Conservation (phyloP, 2,797 vertebrate genomes). For the Platalea minor region DNA sequence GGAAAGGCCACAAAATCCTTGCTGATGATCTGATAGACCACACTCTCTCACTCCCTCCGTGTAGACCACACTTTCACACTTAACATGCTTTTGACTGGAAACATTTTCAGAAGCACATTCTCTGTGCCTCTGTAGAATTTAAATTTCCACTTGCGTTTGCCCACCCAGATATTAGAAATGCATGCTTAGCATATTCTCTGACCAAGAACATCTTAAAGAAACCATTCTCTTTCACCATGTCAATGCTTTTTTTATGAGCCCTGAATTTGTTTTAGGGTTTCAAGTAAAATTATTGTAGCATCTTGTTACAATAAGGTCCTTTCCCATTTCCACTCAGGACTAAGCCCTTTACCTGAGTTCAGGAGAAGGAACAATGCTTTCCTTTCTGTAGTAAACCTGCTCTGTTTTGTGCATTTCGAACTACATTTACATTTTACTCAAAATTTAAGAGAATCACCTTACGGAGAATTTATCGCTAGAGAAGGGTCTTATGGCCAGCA, state of each 20-base stretch:
- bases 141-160: conserved; percentile 66
- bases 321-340: conserved; percentile 33
- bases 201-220: conserved; percentile 66
- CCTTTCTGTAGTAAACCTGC: conserved; percentile 24
- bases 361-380: conserved; percentile 30
- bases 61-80: conserved; percentile 67
- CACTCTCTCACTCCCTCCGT: conserved; percentile 29
- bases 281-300: conserved; percentile 54
- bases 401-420: background rate
- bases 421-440: background rate
- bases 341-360: conserved; percentile 20
- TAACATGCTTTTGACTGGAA: conserved; percentile 60
- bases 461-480: background rate
- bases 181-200: conserved; percentile 60
- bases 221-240: conserved; percentile 57
- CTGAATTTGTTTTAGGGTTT: conserved; percentile 65
- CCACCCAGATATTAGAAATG: conserved; percentile 63
- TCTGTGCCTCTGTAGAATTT: conserved; percentile 66
- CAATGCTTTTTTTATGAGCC: conserved; percentile 43
- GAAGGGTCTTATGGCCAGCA: background rate
- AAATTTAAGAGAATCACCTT: background rate
- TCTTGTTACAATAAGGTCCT: conserved; percentile 56
- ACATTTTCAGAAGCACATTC: conserved; percentile 70
- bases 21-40: conserved; percentile 55
- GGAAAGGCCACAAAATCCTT: background rate